phyloP scores from a whole-genome alignment of 2,888 invertebrate species.

The Norana najaformis region DNA sequence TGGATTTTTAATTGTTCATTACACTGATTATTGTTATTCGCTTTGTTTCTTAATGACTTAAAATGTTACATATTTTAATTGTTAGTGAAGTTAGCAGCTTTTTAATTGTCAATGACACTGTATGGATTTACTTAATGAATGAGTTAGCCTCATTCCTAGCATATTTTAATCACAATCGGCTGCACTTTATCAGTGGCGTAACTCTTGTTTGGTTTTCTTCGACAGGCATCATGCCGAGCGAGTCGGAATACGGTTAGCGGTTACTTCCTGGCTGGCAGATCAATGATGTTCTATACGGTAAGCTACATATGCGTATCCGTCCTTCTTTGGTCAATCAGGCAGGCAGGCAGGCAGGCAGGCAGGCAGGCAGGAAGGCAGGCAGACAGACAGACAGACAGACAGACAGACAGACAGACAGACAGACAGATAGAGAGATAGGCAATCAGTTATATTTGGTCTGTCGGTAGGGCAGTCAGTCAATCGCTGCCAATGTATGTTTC shows the following conservation, averaged over 20 bases:
- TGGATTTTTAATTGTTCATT: no score
- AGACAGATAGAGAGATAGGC: not conserved
- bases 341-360: no score
- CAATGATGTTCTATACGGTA: slow-evolving; percentile 64
- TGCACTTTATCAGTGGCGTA: not conserved
- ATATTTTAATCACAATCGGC: not conserved
- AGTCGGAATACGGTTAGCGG: slow-evolving; percentile 60
- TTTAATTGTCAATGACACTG: no score
- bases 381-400: no score
- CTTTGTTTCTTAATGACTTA: not conserved
- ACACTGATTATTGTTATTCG: no score
- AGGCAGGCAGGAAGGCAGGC: no score
- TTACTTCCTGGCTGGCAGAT: slow-evolving; percentile 65
- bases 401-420: not conserved
- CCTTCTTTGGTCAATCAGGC: no score
- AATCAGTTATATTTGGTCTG: no score
- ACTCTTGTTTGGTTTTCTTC: slow-evolving; percentile 19
- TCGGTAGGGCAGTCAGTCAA: not conserved
- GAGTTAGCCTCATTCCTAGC: not conserved
- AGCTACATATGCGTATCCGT: not conserved
- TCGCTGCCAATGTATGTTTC: not conserved
- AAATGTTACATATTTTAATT: no score
- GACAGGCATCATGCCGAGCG: slow-evolving; percentile 62
- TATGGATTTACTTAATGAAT: not conserved
- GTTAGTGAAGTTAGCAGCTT: not conserved